phyloP scores from a whole-genome alignment of 2,113 vertebrate genomes.

The Tenebrosternarchus preto region DNA sequence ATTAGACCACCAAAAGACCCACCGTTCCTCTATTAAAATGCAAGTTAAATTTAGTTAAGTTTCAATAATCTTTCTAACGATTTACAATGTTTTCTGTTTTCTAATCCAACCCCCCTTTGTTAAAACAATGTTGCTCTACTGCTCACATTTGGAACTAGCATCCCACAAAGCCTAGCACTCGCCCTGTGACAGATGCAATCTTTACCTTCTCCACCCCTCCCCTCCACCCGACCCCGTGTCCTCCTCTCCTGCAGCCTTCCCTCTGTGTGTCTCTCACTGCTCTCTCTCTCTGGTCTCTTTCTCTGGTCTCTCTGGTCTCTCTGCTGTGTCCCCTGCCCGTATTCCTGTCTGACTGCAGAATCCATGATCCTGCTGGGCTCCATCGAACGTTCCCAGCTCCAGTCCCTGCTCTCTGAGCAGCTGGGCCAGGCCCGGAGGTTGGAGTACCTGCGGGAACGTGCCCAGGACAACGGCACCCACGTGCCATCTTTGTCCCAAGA shows the following conservation, averaged over 20 bases:
- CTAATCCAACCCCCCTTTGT: too few species aligned
- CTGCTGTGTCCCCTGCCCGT: background rate
- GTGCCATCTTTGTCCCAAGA: constrained; percentile 67
- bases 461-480: constrained; percentile 71
- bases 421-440: constrained; percentile 79
- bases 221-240: background rate
- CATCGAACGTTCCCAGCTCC: constrained; percentile 90
- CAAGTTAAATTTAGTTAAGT: too few species aligned
- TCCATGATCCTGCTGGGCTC: constrained; percentile 99
- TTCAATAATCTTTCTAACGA: too few species aligned
- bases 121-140: background rate
- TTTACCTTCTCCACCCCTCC: constrained; percentile 30
- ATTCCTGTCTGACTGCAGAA: constrained; percentile 70
- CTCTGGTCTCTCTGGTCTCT: constrained; percentile 3
- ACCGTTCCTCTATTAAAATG: too few species aligned
- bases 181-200: constrained; percentile 31
- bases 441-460: constrained; percentile 74
- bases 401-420: constrained; percentile 75
- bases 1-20: too few species aligned
- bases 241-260: constrained; percentile 18
- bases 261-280: constrained; percentile 30
- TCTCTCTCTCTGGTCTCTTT: constrained; percentile 13
- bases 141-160: constrained; percentile 9
- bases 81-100: too few species aligned
- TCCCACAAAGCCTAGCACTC: constrained; percentile 27